Evolutionary conservation across 2,888 invertebrate genomes (phyloP).

Genomic region (Eustalomyia histrio): DNA sequence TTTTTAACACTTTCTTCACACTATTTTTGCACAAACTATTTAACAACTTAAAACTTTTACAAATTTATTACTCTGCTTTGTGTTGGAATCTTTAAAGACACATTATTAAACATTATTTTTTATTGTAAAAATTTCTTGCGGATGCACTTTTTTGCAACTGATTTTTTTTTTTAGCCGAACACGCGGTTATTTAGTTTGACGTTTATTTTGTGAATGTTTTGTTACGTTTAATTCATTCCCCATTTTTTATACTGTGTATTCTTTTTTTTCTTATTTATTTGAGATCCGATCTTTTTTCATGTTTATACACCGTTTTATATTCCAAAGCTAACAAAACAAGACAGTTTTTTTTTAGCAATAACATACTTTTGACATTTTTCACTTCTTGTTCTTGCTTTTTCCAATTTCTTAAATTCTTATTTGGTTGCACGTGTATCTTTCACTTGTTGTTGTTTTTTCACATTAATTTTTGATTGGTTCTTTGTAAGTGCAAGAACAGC

Average conservation of each 20-base stretch:
- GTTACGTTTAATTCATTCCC: neutral
- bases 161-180: slow-evolving; percentile 16
- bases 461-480: slow-evolving; percentile 12
- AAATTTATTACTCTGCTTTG: slow-evolving; percentile 44
- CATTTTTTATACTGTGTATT: neutral
- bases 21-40: slow-evolving; percentile 2
- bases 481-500: slow-evolving; percentile 28
- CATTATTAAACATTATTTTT: neutral
- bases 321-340: too few relatives aligned
- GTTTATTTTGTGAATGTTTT: slow-evolving; percentile 22
- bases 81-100: slow-evolving; percentile 23
- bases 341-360: too few relatives aligned
- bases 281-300: slow-evolving; percentile 18
- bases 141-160: slow-evolving; percentile 33
- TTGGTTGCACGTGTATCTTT: slow-evolving; percentile 37
- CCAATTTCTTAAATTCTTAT: too few relatives aligned
- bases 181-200: slow-evolving; percentile 45
- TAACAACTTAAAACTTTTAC: slow-evolving; percentile 23
- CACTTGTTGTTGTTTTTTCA: slow-evolving; percentile 10
- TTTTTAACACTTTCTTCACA: neutral
- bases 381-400: too few relatives aligned
- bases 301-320: neutral
- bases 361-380: too few relatives aligned
- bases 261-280: neutral
- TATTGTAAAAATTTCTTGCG: neutral